Percentiles rank a stretch among this genome's conserved stretches.
phyloP scores from a whole-genome alignment of 2,797 vertebrate genomes.

The Acropternis orthonyx region DNA sequence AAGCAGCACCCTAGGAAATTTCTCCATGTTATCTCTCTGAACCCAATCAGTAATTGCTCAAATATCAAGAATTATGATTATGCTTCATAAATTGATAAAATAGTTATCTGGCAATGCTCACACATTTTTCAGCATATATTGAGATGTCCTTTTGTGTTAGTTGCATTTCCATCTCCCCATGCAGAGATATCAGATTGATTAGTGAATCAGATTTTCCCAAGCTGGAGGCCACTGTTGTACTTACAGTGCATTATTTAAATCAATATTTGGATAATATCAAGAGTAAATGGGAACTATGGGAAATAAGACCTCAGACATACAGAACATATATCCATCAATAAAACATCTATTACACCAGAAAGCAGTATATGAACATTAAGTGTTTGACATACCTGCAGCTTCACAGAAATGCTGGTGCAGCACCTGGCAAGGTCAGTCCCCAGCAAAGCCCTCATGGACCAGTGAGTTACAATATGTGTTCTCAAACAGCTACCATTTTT shows the following conservation, averaged over 20 bases:
- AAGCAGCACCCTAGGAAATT: background rate
- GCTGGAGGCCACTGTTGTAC: background rate
- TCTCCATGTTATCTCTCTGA: background rate
- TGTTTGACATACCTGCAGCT: background rate
- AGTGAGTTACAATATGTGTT: background rate
- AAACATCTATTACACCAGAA: background rate
- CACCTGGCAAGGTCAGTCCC: background rate
- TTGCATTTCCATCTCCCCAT: background rate
- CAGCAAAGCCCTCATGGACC: background rate
- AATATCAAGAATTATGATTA: background rate
- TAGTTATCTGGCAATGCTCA: background rate
- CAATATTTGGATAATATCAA: background rate
- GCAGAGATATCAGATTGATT: background rate
- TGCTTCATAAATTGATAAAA: background rate
- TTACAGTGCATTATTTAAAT: background rate
- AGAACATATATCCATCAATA: background rate
- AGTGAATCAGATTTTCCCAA: background rate
- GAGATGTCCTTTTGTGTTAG: background rate
- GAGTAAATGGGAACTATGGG: background rate
- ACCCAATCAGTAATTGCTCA: background rate
- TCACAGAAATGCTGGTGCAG: background rate
- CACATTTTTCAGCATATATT: background rate
- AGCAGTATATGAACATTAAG: background rate
- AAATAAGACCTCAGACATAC: background rate
- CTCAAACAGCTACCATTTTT: background rate